Base-by-base conservation (phyloP, 1,140 invertebrate genomes). In the Zaprionus kolodkinae region DNA sequence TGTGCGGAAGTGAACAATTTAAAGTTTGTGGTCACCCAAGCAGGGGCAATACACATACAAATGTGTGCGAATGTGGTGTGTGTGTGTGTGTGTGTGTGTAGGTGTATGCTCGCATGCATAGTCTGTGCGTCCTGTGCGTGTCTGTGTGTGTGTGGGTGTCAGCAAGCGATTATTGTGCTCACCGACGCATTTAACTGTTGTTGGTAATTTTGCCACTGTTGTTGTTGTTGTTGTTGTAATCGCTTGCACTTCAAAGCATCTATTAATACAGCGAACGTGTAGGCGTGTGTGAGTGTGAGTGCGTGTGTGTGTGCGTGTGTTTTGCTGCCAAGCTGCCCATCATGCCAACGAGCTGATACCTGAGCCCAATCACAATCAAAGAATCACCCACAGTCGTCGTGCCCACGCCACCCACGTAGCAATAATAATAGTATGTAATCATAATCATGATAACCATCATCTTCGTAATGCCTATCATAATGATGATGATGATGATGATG, bases 391-490 rank as follows among this genome's bases (percentile, higher is more conserved):
- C 43, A 54, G 52, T 40, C 60, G 35, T 52, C 52, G 33, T 64
- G 60, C 43, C 54, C 60, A 75, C 21, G 27, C 50, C 59, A 71
- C 75, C 75, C 62, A 78, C 75, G 59, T 71, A 78, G 62, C 62
- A 66, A 84, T 82, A 85, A 81, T 76, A 85, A 81, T 76, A 70
- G 69, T 72, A 81, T 74, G 74, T 72, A 63, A 38, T 66, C 72
- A 59, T 56, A 60, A 66, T 59, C 33, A 79, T 69, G 59, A 45
- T 74, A 25, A 72, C 66, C 56, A 66, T 73, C 30, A 71, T 54
- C 62, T 60, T 65, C 43, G 36, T 65, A 17, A 56, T 59, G n/a
- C n/a, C 40, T 33, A 75, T 67, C 35, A 61, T 52, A 45, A 64
- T 48, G 40, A 21, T 21, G 21, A 21, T 21, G 21, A 55, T 36